phyloP scores from a whole-genome alignment of 2,113 vertebrate genomes.

The Gopherus flavomarginatus region DNA sequence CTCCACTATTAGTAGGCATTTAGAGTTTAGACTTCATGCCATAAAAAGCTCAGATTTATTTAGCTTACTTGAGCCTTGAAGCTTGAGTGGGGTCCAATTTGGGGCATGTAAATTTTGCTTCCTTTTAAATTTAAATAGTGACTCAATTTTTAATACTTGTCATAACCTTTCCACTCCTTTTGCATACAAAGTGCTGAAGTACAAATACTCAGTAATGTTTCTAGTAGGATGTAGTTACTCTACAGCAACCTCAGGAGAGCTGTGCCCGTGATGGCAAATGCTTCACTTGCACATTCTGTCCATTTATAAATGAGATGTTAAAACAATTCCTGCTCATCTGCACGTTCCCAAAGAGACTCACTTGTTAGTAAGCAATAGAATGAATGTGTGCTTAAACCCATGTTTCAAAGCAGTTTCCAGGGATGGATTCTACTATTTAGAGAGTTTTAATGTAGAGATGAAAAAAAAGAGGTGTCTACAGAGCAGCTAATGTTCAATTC shows the following conservation, averaged over 20 bases:
- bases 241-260: neutral
- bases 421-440: neutral
- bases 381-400: neutral
- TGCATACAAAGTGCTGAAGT: conserved; percentile 13
- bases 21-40: conserved; percentile 47
- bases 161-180: conserved; percentile 14
- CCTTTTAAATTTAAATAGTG: conserved; percentile 59
- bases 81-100: conserved; percentile 53
- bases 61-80: conserved; percentile 58
- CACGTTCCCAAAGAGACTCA: neutral
- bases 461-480: neutral
- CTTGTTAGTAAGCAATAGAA: neutral
- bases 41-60: conserved; percentile 59
- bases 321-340: conserved; percentile 5
- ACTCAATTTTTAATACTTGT: conserved; percentile 57
- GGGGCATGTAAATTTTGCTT: conserved; percentile 65
- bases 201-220: neutral
- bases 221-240: neutral
- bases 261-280: neutral
- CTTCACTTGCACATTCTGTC: neutral
- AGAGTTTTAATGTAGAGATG: conserved; percentile 14
- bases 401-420: conserved; percentile 34
- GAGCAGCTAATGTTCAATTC: neutral
- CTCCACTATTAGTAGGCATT: conserved; percentile 47
- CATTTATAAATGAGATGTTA: neutral